These are phyloP conservation scores for Chrysina gloriosa DNA, from an alignment of 2,888 invertebrate species.

Conservation along the genomic window DNA sequence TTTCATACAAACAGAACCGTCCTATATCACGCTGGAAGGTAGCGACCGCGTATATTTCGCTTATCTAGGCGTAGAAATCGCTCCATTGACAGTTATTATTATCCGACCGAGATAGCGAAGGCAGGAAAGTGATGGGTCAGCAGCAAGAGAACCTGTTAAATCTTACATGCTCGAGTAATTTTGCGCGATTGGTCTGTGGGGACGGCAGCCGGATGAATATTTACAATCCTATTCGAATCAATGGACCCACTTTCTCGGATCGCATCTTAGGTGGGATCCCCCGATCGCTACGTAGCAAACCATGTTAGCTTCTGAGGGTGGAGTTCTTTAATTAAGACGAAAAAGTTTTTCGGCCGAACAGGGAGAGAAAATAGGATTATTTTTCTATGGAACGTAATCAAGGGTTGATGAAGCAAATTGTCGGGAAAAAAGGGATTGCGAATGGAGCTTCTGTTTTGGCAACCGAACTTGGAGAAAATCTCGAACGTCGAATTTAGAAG, in stretches of 20 bases:
- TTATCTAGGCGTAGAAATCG: slow-evolving; percentile 4
- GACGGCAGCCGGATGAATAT: slow-evolving; percentile 19
- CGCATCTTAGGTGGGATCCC: background rate
- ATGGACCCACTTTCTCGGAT: background rate
- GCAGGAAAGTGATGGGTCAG: slow-evolving; percentile 15
- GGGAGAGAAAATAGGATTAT: slow-evolving; percentile 10
- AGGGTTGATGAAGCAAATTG: slow-evolving; percentile 12
- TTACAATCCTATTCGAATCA: slow-evolving; percentile 29
- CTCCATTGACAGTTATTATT: slow-evolving; percentile 33
- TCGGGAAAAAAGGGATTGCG: background rate
- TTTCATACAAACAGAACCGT: background rate
- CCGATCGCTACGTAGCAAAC: background rate
- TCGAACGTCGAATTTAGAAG: no score
- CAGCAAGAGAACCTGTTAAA: slow-evolving; percentile 19
- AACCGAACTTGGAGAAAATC: no score
- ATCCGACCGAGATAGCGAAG: slow-evolving; percentile 24
- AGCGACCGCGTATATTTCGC: slow-evolving; percentile 3
- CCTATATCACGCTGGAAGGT: background rate
- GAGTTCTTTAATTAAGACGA: slow-evolving; percentile 12
- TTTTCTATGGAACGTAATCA: slow-evolving; percentile 15
- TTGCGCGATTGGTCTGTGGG: slow-evolving; percentile 7
- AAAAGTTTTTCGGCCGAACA: slow-evolving; percentile 3
- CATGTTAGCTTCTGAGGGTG: background rate
- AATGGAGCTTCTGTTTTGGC: background rate
- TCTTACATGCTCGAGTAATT: slow-evolving; percentile 32